Conservation (phyloP, 2,797 vertebrate species). For the Coluber constrictor region DNA sequence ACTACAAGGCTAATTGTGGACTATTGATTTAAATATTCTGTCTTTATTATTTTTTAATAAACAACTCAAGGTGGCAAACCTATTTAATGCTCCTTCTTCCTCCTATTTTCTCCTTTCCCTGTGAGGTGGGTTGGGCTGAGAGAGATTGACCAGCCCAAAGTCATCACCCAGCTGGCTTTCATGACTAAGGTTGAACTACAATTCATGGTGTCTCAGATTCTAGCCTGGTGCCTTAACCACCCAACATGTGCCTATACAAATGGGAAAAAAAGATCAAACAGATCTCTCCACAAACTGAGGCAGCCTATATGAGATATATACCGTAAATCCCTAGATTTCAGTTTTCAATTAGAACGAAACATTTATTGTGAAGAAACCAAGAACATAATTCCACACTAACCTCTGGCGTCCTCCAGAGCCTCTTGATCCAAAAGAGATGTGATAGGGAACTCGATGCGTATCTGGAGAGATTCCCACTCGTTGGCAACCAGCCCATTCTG, state of each 20-base stretch:
- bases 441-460: slow-evolving; percentile 91
- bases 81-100: background rate
- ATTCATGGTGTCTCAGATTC: background rate
- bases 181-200: background rate
- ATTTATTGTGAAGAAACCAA: background rate
- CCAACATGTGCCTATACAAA: background rate
- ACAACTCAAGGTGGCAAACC: background rate
- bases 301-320: background rate
- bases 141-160: background rate
- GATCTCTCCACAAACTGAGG: background rate
- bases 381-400: slow-evolving; percentile 59
- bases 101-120: background rate
- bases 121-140: background rate
- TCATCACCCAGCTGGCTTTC: background rate
- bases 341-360: background rate
- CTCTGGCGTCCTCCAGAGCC: slow-evolving; percentile 81
- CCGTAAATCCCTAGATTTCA: background rate
- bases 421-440: slow-evolving; percentile 91
- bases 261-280: background rate
- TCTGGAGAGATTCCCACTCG: slow-evolving; percentile 89
- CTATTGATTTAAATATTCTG: background rate
- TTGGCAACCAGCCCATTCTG: slow-evolving; percentile 95
- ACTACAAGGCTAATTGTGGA: background rate
- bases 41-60: background rate
- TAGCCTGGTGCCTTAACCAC: background rate